Percentiles rank a stretch among this genome's conserved stretches.
These are phyloP conservation scores for Pyralis farinalis DNA, from an alignment of 2,888 invertebrate genomes.

Conservation along the genomic window DNA sequence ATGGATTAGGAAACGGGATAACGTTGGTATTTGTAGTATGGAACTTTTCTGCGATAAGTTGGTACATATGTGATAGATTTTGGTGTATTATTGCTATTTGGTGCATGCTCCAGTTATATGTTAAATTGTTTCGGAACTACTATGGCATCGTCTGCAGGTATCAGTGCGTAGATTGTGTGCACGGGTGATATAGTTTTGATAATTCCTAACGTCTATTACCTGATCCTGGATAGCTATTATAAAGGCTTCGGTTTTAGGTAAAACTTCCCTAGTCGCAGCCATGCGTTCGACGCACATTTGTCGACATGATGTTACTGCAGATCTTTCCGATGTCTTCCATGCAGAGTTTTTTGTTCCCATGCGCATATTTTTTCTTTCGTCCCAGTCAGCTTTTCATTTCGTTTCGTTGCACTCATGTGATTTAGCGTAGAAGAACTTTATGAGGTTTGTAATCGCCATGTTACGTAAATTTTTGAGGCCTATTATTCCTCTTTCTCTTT, in stretches of 20 bases:
- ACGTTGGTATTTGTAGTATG: slow-evolving; percentile 15
- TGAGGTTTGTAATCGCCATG: slow-evolving; percentile 3
- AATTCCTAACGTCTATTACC: slow-evolving; percentile 7
- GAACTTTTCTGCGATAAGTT: slow-evolving; percentile 3
- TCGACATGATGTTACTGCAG: slow-evolving; percentile 12
- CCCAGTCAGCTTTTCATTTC: slow-evolving; percentile 6
- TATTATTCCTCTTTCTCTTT: slow-evolving; percentile 16
- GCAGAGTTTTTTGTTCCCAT: slow-evolving; percentile 11
- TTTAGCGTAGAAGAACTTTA: slow-evolving; percentile 1
- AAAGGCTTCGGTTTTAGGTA: slow-evolving; percentile 9
- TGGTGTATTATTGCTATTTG: slow-evolving; percentile 10
- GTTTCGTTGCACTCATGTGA: slow-evolving; percentile 1
- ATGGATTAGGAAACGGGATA: too few species aligned
- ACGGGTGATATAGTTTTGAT: slow-evolving; percentile 8
- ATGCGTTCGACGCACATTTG: slow-evolving; percentile 14
- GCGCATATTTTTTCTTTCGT: background rate
- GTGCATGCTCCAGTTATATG: too few species aligned
- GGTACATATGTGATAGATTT: background rate
- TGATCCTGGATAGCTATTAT: slow-evolving; percentile 10
- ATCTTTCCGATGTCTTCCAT: slow-evolving; percentile 10
- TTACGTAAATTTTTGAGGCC: slow-evolving; percentile 9
- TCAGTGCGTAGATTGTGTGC: background rate
- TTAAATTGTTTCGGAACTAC: slow-evolving; percentile 10
- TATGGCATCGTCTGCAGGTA: slow-evolving; percentile 9
- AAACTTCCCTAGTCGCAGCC: slow-evolving; percentile 13